phyloP scores from a whole-genome alignment of 2,797 vertebrate genomes.

The Poecilia velifera region DNA sequence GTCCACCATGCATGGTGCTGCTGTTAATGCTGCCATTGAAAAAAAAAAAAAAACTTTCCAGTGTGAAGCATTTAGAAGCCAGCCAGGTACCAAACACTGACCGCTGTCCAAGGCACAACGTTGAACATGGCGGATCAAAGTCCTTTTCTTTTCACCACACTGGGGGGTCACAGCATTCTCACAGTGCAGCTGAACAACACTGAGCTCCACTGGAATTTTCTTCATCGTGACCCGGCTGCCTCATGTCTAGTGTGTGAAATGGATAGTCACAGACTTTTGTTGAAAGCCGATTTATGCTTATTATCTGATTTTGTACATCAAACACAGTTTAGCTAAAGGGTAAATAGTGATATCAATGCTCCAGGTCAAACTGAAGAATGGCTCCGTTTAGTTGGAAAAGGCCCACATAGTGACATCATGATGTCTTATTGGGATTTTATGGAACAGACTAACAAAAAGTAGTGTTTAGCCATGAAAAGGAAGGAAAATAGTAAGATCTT shows the following conservation, averaged over 20 bases:
- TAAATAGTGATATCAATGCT: not conserved
- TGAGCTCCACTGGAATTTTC: not conserved
- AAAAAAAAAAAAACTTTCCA: slow-evolving; percentile 41
- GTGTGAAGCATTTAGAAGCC: slow-evolving; percentile 31
- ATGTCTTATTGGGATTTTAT: not conserved
- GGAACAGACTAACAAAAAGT: not conserved
- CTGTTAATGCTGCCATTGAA: slow-evolving; percentile 6
- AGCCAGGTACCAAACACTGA: slow-evolving; percentile 16
- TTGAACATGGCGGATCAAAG: slow-evolving; percentile 40
- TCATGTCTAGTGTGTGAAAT: not conserved
- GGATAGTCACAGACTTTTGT: not conserved
- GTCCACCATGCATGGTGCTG: slow-evolving; percentile 1
- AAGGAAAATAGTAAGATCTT: not conserved
- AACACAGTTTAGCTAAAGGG: not conserved
- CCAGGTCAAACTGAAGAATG: not conserved
- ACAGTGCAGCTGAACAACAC: not conserved
- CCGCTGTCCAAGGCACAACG: not conserved
- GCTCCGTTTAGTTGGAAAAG: not conserved
- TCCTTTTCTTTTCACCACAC: not conserved
- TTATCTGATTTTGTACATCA: not conserved
- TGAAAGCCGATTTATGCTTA: not conserved
- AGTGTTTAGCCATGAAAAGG: not conserved
- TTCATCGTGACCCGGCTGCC: not conserved
- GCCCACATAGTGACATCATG: too few relatives aligned
- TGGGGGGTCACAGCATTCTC: not conserved